Percentiles rank a stretch among this genome's conserved stretches.
These are phyloP conservation scores for Proisotoma minuta DNA, from an alignment of 2,888 invertebrate genomes.

Conservation along the genomic window DNA sequence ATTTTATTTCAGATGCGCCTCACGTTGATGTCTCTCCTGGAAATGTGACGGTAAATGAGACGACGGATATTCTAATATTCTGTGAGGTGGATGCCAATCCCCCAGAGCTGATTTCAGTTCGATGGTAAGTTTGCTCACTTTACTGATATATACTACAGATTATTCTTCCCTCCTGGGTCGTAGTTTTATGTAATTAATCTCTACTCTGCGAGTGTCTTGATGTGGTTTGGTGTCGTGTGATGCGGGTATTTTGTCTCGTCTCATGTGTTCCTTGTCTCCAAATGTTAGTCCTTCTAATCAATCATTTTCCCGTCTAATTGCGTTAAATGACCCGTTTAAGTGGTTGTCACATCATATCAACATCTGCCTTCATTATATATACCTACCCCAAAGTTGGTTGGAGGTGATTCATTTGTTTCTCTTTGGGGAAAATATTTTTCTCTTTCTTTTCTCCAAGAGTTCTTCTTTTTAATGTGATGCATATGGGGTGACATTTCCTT, in stretches of 20 bases:
- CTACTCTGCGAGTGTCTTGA: neutral
- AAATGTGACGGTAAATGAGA: constrained; percentile 74
- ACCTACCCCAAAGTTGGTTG: too few relatives aligned
- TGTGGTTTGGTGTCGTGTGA: too few relatives aligned
- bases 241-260: neutral
- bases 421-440: too few relatives aligned
- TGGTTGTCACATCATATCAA: neutral
- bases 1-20: constrained; percentile 79
- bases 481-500: too few relatives aligned
- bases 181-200: neutral
- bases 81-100: constrained; percentile 86
- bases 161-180: too few relatives aligned
- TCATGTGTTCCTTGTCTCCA: too few relatives aligned
- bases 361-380: neutral
- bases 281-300: too few relatives aligned
- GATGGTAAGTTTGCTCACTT: constrained; percentile 63
- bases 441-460: too few relatives aligned
- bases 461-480: too few relatives aligned
- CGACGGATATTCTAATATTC: constrained; percentile 65
- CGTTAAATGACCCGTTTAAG: neutral
- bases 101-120: constrained; percentile 66
- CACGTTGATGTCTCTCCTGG: constrained; percentile 70
- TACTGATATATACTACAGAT: too few relatives aligned
- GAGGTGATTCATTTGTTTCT: too few relatives aligned
- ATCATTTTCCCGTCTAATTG: neutral